Conservation (phyloP, 2,888 invertebrate genomes). For the Archips crataeganus region DNA sequence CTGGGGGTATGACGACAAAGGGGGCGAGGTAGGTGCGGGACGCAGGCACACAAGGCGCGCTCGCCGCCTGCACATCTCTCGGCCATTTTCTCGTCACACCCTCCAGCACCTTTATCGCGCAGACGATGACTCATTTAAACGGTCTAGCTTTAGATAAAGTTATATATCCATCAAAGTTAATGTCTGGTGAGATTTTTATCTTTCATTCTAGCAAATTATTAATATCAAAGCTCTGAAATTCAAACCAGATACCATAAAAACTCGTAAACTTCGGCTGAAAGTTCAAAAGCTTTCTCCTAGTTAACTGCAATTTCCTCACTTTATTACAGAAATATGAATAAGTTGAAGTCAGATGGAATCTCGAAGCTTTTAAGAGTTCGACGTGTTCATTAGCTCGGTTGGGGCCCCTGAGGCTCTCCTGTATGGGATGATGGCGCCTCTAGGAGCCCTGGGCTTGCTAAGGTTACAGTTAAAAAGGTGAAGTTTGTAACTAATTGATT, state of each 20-base stretch:
- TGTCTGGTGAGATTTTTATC: not conserved
- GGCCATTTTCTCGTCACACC: too few relatives aligned
- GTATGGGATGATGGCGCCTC: not conserved
- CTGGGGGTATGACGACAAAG: too few relatives aligned
- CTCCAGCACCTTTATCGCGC: too few relatives aligned
- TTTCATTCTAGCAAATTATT: not conserved
- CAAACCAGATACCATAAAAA: slow-evolving; percentile 33
- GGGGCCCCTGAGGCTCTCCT: not conserved
- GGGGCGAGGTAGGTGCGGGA: too few relatives aligned
- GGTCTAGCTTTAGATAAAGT: too few relatives aligned
- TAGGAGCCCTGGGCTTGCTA: not conserved
- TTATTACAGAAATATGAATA: slow-evolving; percentile 39
- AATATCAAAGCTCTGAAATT: slow-evolving; percentile 20
- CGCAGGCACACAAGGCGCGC: too few relatives aligned
- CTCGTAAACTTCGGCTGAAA: slow-evolving; percentile 13
- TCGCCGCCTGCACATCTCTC: too few relatives aligned
- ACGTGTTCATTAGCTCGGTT: slow-evolving; percentile 25
- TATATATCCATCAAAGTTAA: slow-evolving; percentile 1
- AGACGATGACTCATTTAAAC: too few relatives aligned
- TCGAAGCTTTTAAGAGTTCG: slow-evolving; percentile 36
- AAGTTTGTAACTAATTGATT: slow-evolving; percentile 1
- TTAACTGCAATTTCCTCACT: slow-evolving; percentile 36
- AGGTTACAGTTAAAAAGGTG: not conserved
- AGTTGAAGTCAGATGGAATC: slow-evolving; percentile 25
- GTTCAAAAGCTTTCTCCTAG: slow-evolving; percentile 38